Percentiles rank a stretch among this genome's conserved stretches.
Evolutionary conservation across 2,888 invertebrate species (phyloP).

Genomic region (Cantharis flavilabris): DNA sequence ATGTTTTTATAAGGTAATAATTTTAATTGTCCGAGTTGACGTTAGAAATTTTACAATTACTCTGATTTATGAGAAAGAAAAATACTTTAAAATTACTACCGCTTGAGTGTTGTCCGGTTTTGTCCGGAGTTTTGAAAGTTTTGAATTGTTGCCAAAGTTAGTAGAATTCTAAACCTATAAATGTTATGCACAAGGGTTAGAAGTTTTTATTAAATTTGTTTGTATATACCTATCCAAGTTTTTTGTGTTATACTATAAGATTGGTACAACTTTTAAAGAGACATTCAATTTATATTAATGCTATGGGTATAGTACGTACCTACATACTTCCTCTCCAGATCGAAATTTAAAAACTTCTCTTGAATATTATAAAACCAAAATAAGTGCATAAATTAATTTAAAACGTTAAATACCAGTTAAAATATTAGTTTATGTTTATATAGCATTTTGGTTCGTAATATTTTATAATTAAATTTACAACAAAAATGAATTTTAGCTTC

Average conservation of each 20-base stretch:
- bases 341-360: background rate
- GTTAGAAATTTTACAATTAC: background rate
- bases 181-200: background rate
- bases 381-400: no score
- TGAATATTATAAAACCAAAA: background rate
- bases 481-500: background rate
- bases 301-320: background rate
- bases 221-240: background rate
- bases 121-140: background rate
- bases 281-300: background rate
- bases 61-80: background rate
- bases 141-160: background rate
- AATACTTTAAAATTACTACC: background rate
- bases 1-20: background rate
- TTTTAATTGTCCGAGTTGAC: background rate
- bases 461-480: background rate
- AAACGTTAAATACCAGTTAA: no score
- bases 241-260: background rate
- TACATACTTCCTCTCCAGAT: background rate
- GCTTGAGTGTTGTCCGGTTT: background rate
- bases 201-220: background rate
- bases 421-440: background rate
- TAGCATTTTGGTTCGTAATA: background rate
- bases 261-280: background rate
- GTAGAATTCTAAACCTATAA: background rate